These are phyloP conservation scores for Drosophila elegans DNA, from an alignment of 1,140 invertebrate species.

Conservation along the genomic window DNA sequence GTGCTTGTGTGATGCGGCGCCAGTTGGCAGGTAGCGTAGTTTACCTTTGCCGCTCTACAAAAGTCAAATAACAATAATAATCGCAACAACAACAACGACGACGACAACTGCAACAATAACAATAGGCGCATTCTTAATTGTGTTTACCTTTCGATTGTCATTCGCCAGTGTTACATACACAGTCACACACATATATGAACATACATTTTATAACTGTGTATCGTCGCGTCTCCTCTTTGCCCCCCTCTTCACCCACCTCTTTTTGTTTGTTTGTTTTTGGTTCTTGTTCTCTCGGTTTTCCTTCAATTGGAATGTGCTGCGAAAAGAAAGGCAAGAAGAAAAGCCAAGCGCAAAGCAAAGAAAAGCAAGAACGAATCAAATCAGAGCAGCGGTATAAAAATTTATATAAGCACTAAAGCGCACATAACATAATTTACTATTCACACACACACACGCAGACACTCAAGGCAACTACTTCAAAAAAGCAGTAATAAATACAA, in stretches of 20 bases:
- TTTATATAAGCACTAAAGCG: conserved; percentile 39
- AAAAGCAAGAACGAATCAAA: conserved; percentile 31
- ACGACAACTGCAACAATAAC: conserved; percentile 29
- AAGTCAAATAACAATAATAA: conserved; percentile 20
- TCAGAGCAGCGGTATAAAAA: conserved; percentile 21
- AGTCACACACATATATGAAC: not conserved
- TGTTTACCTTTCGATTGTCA: conserved; percentile 30
- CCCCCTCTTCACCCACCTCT: conserved; percentile 1
- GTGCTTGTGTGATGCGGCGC: conserved; percentile 26
- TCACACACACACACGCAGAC: conserved; percentile 24
- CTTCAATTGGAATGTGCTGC: conserved; percentile 43
- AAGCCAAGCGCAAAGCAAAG: conserved; percentile 14
- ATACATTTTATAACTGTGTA: conserved; percentile 29
- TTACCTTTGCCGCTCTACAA: conserved; percentile 31
- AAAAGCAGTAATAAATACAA: conserved; percentile 59
- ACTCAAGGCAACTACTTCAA: conserved; percentile 36
- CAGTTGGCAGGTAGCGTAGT: conserved; percentile 26
- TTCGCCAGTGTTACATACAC: conserved; percentile 2
- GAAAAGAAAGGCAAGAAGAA: conserved; percentile 22
- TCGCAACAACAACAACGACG: conserved; percentile 9
- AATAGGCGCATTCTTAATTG: conserved; percentile 38
- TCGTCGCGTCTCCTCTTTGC: not conserved
- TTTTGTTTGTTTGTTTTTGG: conserved; percentile 44
- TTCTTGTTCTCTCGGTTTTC: conserved; percentile 41
- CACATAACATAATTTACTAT: conserved; percentile 37